Base-by-base conservation (phyloP, 1,140 invertebrate genomes). In the Cataglyphis hispanica region DNA sequence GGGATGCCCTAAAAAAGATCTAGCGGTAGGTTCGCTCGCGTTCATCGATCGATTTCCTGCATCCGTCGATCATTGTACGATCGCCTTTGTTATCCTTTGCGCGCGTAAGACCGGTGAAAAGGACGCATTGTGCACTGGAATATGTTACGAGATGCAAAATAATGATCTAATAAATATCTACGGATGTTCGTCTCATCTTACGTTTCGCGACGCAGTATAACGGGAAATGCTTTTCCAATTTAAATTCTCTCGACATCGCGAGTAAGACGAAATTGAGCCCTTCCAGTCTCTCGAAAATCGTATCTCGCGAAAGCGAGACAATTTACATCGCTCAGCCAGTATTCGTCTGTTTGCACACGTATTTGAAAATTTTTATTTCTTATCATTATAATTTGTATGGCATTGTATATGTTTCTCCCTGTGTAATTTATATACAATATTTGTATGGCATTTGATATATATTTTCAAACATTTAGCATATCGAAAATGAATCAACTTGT, bases 101-200 rank as follows among this genome's bases (percentile, higher is more conserved):
- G 2, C n/a, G 13, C 31, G 19, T 46, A 37, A n/a, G 25, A 56
- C 43, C 37, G 31, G 53, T 16, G 16, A 5, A 50, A 19, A 50
- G 19, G 46, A 5, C 37, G 11, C 46, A 81, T 64, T 66, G 84
- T 58, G 61, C n/a, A 11, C 43, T 63, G 7, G 43, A 76, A 61
- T 84, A 43, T 61, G 27, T 85, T 53, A 10, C 53, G 43, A 74
- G 25, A 81, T 74, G 86, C 78, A 77, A 90, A 90, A 77, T 86
- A 90, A 83, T 31, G 31, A 31, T 31, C 31, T 31, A 31, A 31
- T 31, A 31, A 31, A 31, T 31, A 31, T 58, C 78, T 64, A 64
- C 77, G 86, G 86, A 83, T 74, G 83, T 86, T 6, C 67, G 77
- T 64, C 88, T 89, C 86, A 77, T 60, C 40, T 90, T 90, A 90